Base-by-base conservation (phyloP, 2,888 invertebrate species). In the Vanessa cardui region DNA sequence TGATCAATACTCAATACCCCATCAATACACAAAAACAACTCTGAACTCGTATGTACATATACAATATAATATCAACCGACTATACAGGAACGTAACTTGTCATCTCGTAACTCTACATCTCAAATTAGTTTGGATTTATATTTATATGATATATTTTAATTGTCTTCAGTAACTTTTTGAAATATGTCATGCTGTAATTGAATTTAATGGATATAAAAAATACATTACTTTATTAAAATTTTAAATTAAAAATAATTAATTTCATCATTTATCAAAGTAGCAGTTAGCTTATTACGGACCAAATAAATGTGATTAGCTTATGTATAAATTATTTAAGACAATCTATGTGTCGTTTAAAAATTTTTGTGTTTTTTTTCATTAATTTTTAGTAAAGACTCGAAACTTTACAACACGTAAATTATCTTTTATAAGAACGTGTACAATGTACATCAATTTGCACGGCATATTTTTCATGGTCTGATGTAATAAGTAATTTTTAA, bases 1-100 rank as follows among this genome's bases (percentile, higher is more conserved):
- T 15, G 58, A 69, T 69, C 60, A 58, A 69, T 64, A 68, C 44
- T 69, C 60, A 61, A 69, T 64, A 68, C 44, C 61, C 64, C 67
- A 70, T 62, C 64, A 59, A 66, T 69, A 61, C 50, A 69, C 66
- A 69, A 62, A 69, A 69, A 66, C 59, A 59, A 62, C 33, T 52
- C 21, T 31, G 18, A 50, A 50, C 39, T 46, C 56, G 54, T 15
- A 62, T 26, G 26, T n/a, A 45, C 59, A 21, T 21, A 45, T 15
- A 21, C n/a, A 20, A 26, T 21, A 46, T 20, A 59, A 21, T 18
- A 59, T 46, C 12, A 46, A 46, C 46, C 16, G 46, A 59, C 21
- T n/a, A 16, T 47, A 46, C 18, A 16, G n/a, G 9, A 56, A 18
- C 39, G 56, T 56, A 5, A 56, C 56, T 56, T 39, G 18, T 56